These are phyloP conservation scores for Eustalomyia histrio DNA, from an alignment of 2,888 invertebrate species.

Conservation along the genomic window DNA sequence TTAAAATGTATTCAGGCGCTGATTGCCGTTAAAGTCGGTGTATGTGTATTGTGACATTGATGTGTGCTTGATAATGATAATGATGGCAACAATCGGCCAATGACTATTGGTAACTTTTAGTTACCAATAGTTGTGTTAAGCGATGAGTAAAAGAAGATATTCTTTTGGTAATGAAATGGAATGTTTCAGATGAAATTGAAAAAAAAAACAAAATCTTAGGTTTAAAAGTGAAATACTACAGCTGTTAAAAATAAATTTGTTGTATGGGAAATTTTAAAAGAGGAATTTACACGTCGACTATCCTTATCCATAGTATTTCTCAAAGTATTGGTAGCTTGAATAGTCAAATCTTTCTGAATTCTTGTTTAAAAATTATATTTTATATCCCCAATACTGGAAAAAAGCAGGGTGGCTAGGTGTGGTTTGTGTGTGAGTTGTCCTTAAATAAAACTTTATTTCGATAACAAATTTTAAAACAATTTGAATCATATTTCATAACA, in stretches of 20 bases:
- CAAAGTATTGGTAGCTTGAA: too few species aligned
- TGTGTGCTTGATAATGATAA: slow-evolving; percentile 60
- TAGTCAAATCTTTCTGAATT: too few species aligned
- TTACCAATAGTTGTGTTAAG: not conserved
- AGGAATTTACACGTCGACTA: too few species aligned
- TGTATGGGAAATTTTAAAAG: too few species aligned
- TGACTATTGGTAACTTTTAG: slow-evolving; percentile 23
- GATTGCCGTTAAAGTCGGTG: slow-evolving; percentile 56
- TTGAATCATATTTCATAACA: too few species aligned
- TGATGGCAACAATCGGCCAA: slow-evolving; percentile 57
- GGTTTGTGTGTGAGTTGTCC: too few species aligned
- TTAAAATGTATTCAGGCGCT: slow-evolving; percentile 62
- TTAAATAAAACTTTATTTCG: too few species aligned
- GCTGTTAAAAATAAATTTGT: not conserved
- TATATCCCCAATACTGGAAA: too few species aligned
- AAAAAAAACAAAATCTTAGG: not conserved
- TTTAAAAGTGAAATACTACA: slow-evolving; percentile 43
- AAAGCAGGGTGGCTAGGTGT: too few species aligned
- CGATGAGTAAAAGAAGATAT: not conserved
- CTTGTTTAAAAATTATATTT: too few species aligned
- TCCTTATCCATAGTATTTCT: too few species aligned
- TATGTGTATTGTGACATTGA: slow-evolving; percentile 58
- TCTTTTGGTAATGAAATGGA: slow-evolving; percentile 1
- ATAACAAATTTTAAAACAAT: too few species aligned
- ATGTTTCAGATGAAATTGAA: not conserved